Evolutionary conservation across 2,888 invertebrate genomes (phyloP), one percentile per base, ranked within the genome.

Genomic region (Drosophila neotestacea): DNA sequence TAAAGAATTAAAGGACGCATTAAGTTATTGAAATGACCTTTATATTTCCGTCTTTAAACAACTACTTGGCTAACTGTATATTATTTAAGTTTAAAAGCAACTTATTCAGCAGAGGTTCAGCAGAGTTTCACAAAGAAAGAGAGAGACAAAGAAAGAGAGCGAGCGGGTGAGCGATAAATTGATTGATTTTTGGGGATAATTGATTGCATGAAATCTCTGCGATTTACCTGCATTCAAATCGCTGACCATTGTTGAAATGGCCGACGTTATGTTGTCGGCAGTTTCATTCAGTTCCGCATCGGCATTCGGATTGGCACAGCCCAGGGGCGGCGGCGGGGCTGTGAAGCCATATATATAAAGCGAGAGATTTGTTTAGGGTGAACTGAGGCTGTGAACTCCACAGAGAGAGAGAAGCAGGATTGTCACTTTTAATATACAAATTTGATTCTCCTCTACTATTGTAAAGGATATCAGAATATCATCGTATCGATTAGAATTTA

Each of bases 231-330:
- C 97, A 93, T 98, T 98, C 60, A 99, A 95, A 94, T 99, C 99
- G 92, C 97, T 95, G 84, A 99, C 99, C 84, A 99, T 95, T 30
- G 98, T 97, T 38, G 98, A 98, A 98, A 99, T 99, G 72, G 99
- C 99, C 93, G 97, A 97, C 71, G 99, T 98, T 82, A 99, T 98
- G 32, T 98, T 98, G 93, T 99, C 99, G 47, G 99, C 99, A 50
- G 99, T 98, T 90, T 97, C 96, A 81, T 99, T 94, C 61, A 99
- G 94, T 93, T 99, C 98, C 91, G 97, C 97, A 93, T 98, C 98
- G 91, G 97, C 97, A 60, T 64, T 76, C 52, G 82, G 72, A 79
- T 98, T 98, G 90, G 97, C 64, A 70, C 52, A 75, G 73, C 73
- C 74, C 70, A 77, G 65, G 36, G 10, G 16, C 30, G 47, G 58